These are phyloP conservation scores for Bombycilla garrulus DNA, from an alignment of 2,113 vertebrate species.

Conservation along the genomic window DNA sequence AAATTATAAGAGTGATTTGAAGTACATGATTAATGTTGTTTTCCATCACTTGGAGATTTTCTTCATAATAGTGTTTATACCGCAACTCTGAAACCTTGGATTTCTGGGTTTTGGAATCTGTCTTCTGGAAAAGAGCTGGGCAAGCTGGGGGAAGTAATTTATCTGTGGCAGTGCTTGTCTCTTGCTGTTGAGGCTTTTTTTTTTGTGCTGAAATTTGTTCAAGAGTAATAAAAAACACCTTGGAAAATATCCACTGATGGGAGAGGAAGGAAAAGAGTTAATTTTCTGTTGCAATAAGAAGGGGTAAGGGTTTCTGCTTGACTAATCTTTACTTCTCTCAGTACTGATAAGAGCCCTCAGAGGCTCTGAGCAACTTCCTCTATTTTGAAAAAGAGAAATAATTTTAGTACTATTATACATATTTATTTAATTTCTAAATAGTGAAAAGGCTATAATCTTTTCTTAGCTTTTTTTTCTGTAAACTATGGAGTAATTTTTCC, in stretches of 20 bases:
- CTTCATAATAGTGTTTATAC: rapidly evolving
- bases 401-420: background rate
- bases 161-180: background rate
- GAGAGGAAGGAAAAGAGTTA: background rate
- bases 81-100: background rate
- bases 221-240: background rate
- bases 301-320: background rate
- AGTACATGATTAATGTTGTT: rapidly evolving
- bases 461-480: background rate
- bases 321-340: background rate
- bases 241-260: background rate
- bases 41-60: background rate
- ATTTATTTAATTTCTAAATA: background rate
- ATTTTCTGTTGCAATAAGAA: background rate
- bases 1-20: background rate
- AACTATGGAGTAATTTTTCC: background rate
- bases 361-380: background rate
- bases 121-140: background rate
- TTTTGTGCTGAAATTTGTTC: background rate
- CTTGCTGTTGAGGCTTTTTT: background rate
- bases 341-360: background rate
- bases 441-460: background rate
- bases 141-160: rapidly evolving
- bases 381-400: background rate
- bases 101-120: background rate